phyloP scores from a whole-genome alignment of 1,140 invertebrate species.

The Drosophila aff. region DNA sequence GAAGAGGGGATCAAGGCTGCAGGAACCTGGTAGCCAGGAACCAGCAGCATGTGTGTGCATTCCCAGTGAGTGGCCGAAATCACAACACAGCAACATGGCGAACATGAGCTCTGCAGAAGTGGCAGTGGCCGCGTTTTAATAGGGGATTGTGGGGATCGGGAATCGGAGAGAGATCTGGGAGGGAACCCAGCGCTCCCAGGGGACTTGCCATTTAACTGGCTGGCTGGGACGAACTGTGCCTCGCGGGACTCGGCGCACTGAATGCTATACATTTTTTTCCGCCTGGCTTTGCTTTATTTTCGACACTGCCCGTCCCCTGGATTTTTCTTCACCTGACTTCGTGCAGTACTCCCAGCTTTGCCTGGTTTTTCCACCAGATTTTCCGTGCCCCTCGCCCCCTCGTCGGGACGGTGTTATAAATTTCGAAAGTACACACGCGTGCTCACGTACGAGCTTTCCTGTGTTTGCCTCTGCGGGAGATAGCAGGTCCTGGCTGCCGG shows the following conservation, averaged over 20 bases:
- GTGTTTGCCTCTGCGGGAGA: slow-evolving; percentile 47
- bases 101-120: slow-evolving; percentile 17
- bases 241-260: slow-evolving; percentile 30
- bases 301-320: slow-evolving; percentile 57
- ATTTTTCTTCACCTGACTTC: slow-evolving; percentile 70
- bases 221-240: slow-evolving; percentile 32
- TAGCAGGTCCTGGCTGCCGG: slow-evolving; percentile 46
- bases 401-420: slow-evolving; percentile 64
- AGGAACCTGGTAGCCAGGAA: slow-evolving; percentile 18
- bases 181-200: slow-evolving; percentile 25
- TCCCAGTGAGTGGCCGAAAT: slow-evolving; percentile 56
- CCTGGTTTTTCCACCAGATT: slow-evolving; percentile 8
- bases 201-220: slow-evolving; percentile 75
- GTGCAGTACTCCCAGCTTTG: slow-evolving; percentile 2
- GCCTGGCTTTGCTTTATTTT: slow-evolving; percentile 56
- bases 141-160: slow-evolving; percentile 33
- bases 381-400: background rate
- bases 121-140: slow-evolving; percentile 27
- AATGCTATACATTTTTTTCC: slow-evolving; percentile 66
- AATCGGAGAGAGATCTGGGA: background rate
- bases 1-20: slow-evolving; percentile 15
- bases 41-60: slow-evolving; percentile 37
- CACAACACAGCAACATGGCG: slow-evolving; percentile 51
- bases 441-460: slow-evolving; percentile 30
- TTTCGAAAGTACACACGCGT: slow-evolving; percentile 73